Percentiles rank a stretch among this genome's conserved stretches.
These are phyloP conservation scores for Tragelaphus buxtoni DNA, from an alignment of 2,113 vertebrate genomes.

Conservation along the genomic window DNA sequence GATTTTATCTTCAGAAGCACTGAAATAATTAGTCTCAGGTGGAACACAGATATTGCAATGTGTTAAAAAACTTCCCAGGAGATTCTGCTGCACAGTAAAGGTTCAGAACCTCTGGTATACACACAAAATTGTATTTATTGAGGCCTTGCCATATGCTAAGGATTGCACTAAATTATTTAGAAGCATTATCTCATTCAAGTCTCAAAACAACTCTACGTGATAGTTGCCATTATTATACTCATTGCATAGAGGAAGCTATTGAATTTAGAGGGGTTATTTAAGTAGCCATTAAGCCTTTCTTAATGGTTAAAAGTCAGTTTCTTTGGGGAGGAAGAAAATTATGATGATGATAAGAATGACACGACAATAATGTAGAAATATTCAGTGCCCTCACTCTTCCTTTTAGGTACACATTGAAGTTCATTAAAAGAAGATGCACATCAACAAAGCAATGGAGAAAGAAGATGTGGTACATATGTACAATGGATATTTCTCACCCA, in stretches of 20 bases:
- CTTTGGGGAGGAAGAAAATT: background rate
- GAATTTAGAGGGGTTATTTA: background rate
- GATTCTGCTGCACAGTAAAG: background rate
- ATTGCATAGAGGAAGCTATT: background rate
- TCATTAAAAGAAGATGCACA: background rate
- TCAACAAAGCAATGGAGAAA: background rate
- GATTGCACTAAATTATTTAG: background rate
- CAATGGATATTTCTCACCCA: background rate
- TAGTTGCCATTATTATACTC: background rate
- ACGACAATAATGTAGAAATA: background rate
- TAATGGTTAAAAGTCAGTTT: background rate
- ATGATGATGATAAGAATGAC: background rate
- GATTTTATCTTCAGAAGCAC: background rate
- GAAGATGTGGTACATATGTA: background rate
- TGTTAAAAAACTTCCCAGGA: background rate
- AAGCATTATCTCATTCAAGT: background rate
- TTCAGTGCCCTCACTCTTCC: background rate
- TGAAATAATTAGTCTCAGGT: background rate
- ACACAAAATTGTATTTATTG: background rate
- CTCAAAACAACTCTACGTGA: background rate
- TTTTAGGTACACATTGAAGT: background rate
- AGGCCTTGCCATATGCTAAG: background rate
- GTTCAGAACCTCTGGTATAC: background rate
- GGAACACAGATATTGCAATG: background rate
- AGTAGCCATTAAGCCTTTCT: background rate